Evolutionary conservation across 2,797 vertebrate species (phyloP).

Genomic region (Benthosema pterotum): DNA sequence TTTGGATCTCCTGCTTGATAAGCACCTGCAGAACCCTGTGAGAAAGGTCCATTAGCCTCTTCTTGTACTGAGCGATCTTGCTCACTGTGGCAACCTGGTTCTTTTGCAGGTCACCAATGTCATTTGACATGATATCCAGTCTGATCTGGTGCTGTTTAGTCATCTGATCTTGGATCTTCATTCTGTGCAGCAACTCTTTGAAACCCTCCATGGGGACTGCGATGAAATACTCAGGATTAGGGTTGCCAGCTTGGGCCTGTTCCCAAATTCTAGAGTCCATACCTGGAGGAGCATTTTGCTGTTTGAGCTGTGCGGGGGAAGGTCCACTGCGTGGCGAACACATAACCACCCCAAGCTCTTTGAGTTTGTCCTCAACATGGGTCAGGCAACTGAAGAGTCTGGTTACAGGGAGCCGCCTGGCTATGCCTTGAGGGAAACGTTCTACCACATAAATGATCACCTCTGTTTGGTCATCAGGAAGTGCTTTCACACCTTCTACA

Average conservation of each 20-base stretch:
- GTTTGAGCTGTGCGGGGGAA: slow-evolving; percentile 91
- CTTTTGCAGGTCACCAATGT: slow-evolving; percentile 97
- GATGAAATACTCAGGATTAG: slow-evolving; percentile 95
- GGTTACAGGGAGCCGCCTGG: slow-evolving; percentile 89
- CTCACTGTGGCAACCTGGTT: slow-evolving; percentile 96
- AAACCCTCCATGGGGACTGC: slow-evolving; percentile 98
- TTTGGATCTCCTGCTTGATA: slow-evolving; percentile 97
- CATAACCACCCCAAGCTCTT: slow-evolving; percentile 89
- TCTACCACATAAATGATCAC: slow-evolving; percentile 94
- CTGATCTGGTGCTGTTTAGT: slow-evolving; percentile 98
- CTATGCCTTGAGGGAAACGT: slow-evolving; percentile 93
- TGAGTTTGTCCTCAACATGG: slow-evolving; percentile 87
- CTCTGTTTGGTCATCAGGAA: slow-evolving; percentile 95
- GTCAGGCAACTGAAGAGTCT: slow-evolving; percentile 87
- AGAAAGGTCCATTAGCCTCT: slow-evolving; percentile 97
- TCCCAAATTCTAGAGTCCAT: slow-evolving; percentile 98
- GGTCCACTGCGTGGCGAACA: slow-evolving; percentile 90
- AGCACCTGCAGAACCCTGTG: slow-evolving; percentile 96
- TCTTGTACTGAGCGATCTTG: slow-evolving; percentile 97
- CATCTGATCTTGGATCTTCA: slow-evolving; percentile 99
- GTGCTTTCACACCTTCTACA: slow-evolving; percentile 91
- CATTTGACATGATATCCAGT: slow-evolving; percentile 95
- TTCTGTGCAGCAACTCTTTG: slow-evolving; percentile 90
- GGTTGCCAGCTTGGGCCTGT: slow-evolving; percentile 98
- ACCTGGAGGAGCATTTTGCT: slow-evolving; percentile 95